Conservation (phyloP, 2,888 invertebrate species). For the Liopterus haemorrhoidalis region DNA sequence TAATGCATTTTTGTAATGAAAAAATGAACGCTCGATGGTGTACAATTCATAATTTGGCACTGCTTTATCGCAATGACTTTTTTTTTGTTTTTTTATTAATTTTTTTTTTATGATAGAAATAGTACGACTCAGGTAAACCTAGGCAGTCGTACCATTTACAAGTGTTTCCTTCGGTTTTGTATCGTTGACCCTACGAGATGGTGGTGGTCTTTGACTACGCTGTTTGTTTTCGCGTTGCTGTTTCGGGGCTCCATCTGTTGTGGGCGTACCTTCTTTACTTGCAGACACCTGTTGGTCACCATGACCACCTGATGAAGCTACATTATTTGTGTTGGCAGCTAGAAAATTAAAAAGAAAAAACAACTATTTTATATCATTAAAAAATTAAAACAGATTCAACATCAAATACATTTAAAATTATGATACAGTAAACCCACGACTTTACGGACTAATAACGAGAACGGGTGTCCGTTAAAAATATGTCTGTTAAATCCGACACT, state of each 20-base stretch:
- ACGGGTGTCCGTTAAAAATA: too few relatives aligned
- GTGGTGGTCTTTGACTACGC: slow-evolving; percentile 40
- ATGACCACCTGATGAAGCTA: slow-evolving; percentile 20
- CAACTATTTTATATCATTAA: too few relatives aligned
- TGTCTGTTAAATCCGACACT: too few relatives aligned
- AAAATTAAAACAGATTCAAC: too few relatives aligned
- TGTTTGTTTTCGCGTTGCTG: slow-evolving; percentile 36
- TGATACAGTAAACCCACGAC: too few relatives aligned
- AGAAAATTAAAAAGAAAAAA: too few relatives aligned
- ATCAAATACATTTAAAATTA: too few relatives aligned
- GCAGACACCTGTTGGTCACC: slow-evolving; percentile 24
- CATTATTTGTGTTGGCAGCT: slow-evolving; percentile 33
- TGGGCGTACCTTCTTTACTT: slow-evolving; percentile 20
- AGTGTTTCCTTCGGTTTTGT: slow-evolving; percentile 58
- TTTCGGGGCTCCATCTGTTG: slow-evolving; percentile 24
- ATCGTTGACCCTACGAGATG: slow-evolving; percentile 41
- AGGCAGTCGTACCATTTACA: slow-evolving; percentile 60
- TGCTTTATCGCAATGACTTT: slow-evolving; percentile 4
- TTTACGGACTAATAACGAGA: too few relatives aligned
- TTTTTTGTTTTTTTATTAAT: too few relatives aligned
- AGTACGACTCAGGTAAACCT: too few relatives aligned
- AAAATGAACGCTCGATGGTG: slow-evolving; percentile 18
- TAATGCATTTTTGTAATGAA: slow-evolving; percentile 6
- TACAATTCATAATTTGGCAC: slow-evolving; percentile 21
- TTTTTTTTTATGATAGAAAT: too few relatives aligned